Evolutionary conservation across 2,888 invertebrate species (phyloP).

Genomic region (Tenthredo livida): DNA sequence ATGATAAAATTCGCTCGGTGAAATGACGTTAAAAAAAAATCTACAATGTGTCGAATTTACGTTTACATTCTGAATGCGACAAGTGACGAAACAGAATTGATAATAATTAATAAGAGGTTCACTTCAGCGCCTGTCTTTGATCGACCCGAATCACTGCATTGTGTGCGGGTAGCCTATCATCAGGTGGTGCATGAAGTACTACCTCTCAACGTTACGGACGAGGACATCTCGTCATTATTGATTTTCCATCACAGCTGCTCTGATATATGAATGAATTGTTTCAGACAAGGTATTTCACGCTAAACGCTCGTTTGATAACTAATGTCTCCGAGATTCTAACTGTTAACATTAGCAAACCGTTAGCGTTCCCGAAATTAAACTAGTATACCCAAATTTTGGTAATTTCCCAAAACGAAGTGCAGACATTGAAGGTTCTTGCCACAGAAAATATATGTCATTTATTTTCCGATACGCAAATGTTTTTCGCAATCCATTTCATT

Average conservation of each 20-base stretch:
- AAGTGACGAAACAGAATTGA: background rate
- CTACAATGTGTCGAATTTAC: no score
- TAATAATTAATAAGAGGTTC: background rate
- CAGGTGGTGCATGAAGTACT: background rate
- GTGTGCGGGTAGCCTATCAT: background rate
- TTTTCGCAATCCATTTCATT: background rate
- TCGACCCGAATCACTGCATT: background rate
- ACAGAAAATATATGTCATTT: background rate
- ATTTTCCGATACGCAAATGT: background rate
- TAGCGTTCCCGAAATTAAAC: no score
- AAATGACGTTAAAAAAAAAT: background rate
- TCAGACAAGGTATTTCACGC: background rate
- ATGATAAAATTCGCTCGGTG: background rate
- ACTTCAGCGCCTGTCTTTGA: background rate
- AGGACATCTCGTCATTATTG: background rate
- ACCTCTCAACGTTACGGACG: background rate
- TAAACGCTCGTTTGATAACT: no score
- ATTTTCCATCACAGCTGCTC: background rate
- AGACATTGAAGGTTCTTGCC: no score
- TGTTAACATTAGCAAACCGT: no score
- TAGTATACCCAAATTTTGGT: no score
- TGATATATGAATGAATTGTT: background rate
- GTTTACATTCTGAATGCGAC: background rate
- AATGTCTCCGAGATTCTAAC: no score
- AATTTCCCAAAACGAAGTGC: no score